phyloP scores from a whole-genome alignment of 2,797 vertebrate species.

The Chaunax sp. region DNA sequence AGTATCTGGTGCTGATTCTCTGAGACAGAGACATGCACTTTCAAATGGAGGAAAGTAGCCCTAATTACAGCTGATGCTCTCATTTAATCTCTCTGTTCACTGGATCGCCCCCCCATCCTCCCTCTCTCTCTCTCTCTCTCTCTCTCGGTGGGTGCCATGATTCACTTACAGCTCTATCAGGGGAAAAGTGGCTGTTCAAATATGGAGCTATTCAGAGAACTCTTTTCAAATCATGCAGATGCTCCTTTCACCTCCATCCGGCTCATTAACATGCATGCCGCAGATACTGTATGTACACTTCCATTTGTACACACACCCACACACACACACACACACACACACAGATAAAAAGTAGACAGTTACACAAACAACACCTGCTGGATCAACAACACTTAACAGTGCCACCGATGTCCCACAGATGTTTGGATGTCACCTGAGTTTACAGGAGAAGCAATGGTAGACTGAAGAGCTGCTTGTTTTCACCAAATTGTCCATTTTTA shows the following conservation, averaged over 20 bases:
- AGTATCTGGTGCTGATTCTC: slow-evolving; percentile 40
- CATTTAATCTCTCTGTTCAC: slow-evolving; percentile 57
- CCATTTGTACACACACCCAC: not conserved
- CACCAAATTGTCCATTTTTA: not conserved
- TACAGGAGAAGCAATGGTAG: slow-evolving; percentile 26
- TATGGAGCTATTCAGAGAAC: slow-evolving; percentile 73
- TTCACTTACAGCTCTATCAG: slow-evolving; percentile 74
- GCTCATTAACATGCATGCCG: slow-evolving; percentile 23
- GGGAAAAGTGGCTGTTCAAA: slow-evolving; percentile 75
- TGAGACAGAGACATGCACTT: slow-evolving; percentile 54
- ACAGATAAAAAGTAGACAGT: slow-evolving; percentile 9
- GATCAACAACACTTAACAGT: slow-evolving; percentile 55
- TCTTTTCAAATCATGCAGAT: slow-evolving; percentile 76
- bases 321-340: slow-evolving; percentile 15
- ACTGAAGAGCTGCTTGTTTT: slow-evolving; percentile 13
- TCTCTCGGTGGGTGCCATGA: slow-evolving; percentile 65
- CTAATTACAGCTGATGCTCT: slow-evolving; percentile 77
- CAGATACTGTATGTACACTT: slow-evolving; percentile 35
- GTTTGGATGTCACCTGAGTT: slow-evolving; percentile 55
- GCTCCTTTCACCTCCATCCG: slow-evolving; percentile 66
- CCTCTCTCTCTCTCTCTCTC: slow-evolving; percentile 6
- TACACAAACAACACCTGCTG: slow-evolving; percentile 66
- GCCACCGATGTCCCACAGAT: slow-evolving; percentile 68
- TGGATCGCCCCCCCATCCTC: not conserved
- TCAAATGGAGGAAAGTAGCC: slow-evolving; percentile 60